Base-by-base conservation (phyloP, 23 tunicate genomes). In the Diplosoma virens region DNA sequence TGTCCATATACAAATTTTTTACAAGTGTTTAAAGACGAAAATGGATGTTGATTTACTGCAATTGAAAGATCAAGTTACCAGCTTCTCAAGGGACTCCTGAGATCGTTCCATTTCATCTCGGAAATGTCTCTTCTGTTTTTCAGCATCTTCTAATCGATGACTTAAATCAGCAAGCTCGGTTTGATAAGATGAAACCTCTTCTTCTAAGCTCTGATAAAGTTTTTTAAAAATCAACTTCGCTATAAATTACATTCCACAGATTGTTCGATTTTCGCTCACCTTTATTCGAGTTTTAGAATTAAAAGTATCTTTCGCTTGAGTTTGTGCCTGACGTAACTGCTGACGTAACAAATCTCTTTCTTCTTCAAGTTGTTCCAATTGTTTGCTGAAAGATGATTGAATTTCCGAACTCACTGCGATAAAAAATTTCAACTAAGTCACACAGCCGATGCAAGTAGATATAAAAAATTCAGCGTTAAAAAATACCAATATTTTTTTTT, bases 321-420 rank as follows among this genome's bases (percentile, higher is more conserved):
- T 6, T 32, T 89, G 87, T 3, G 88, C 32, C 33, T 89, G 89
- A 21, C 84, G 66, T 20, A 89, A 63, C 55, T 89, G 87, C 32
- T 69, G 76, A n/a, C 87, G 82, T 9, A 89, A 46, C 37, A 33
- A 25, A 47, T 89, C 96, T 26, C 96, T 36, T 69, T 89, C 96
- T 30, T 82, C 88, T 72, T 89, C 87, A 22, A 89, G 81, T 56
- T 89, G 96, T 32, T 78, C 84, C 47, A 89, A 81, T 58, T 89
- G 96, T 52, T 89, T 89, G 80, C 96, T 89, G 68, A 89, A 89
- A 1, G 96, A 89, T 0, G 84, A 67, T 53, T 89, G 96, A 33
- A 89, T 89, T 72, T 89, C 96, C 0, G 96, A 82, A 69, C 88
- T 89, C 84, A 89, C 96, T 89, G 67, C 31, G 80, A 74, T 53